Conservation (phyloP, 2,888 invertebrate species). For the Netelia melanura region DNA sequence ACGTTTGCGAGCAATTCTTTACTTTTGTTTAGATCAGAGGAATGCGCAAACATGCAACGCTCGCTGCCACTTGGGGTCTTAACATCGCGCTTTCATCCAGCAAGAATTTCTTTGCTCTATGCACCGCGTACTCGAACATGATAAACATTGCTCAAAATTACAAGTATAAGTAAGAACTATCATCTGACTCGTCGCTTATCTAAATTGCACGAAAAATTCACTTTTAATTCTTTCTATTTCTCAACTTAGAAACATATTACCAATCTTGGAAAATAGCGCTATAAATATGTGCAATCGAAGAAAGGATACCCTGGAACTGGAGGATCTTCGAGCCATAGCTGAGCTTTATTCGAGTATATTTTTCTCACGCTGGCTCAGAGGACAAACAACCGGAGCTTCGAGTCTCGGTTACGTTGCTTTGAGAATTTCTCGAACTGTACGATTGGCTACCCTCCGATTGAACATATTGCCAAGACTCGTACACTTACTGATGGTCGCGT, state of each 20-base stretch:
- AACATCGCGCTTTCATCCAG: slow-evolving; percentile 86
- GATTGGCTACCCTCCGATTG: slow-evolving; percentile 78
- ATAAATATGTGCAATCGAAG: slow-evolving; percentile 83
- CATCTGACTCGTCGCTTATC: too few relatives aligned
- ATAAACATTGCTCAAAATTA: slow-evolving; percentile 82
- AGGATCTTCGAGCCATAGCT: slow-evolving; percentile 85
- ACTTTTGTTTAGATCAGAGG: slow-evolving; percentile 74
- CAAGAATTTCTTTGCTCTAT: slow-evolving; percentile 86
- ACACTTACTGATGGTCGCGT: slow-evolving; percentile 81
- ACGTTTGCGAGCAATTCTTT: not conserved
- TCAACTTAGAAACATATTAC: slow-evolving; percentile 74
- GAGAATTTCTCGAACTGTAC: slow-evolving; percentile 82
- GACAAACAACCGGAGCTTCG: slow-evolving; percentile 81
- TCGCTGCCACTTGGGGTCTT: slow-evolving; percentile 87
- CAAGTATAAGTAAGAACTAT: slow-evolving; percentile 72
- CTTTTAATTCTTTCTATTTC: not conserved
- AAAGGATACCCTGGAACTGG: slow-evolving; percentile 82
- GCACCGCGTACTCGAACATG: slow-evolving; percentile 86
- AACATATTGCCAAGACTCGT: slow-evolving; percentile 82
- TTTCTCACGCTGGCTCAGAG: slow-evolving; percentile 83
- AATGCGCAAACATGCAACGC: slow-evolving; percentile 85
- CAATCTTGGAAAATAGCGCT: slow-evolving; percentile 83
- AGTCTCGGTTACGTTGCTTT: slow-evolving; percentile 83
- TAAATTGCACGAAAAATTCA: too few relatives aligned
- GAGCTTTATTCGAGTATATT: slow-evolving; percentile 85